phyloP scores from a whole-genome alignment of 2,888 invertebrate species.

The Trichogramma evanescens region DNA sequence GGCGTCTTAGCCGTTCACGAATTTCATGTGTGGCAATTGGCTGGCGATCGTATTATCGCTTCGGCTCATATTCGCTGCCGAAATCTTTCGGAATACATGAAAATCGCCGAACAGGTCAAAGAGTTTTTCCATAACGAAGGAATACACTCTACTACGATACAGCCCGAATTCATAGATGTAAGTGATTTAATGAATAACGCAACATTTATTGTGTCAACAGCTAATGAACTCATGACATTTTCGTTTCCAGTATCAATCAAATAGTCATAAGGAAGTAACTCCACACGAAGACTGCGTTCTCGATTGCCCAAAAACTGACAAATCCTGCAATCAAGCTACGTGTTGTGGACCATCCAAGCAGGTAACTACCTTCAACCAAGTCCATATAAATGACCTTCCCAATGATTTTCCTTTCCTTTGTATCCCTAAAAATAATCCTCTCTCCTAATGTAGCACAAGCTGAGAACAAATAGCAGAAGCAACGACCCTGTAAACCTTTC shows the following conservation, averaged over 20 bases:
- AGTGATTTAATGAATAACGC: slow-evolving; percentile 35
- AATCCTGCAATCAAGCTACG: slow-evolving; percentile 77
- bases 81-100: slow-evolving; percentile 93
- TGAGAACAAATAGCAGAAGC: background rate
- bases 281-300: slow-evolving; percentile 67
- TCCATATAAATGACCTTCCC: background rate
- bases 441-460: background rate
- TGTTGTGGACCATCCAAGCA: slow-evolving; percentile 80
- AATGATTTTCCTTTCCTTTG: background rate
- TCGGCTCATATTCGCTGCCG: slow-evolving; percentile 94
- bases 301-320: slow-evolving; percentile 79
- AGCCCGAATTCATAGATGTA: slow-evolving; percentile 92
- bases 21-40: slow-evolving; percentile 97
- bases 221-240: background rate
- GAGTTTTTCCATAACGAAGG: slow-evolving; percentile 97
- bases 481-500: slow-evolving; percentile 6
- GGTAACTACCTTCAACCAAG: slow-evolving; percentile 46
- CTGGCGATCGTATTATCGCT: slow-evolving; percentile 93
- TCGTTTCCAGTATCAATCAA: slow-evolving; percentile 45
- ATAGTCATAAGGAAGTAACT: slow-evolving; percentile 46
- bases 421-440: background rate
- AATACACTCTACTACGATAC: slow-evolving; percentile 97
- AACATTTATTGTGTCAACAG: background rate
- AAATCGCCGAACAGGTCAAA: slow-evolving; percentile 91
- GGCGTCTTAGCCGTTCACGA: slow-evolving; percentile 95